Evolutionary conservation across 2,113 vertebrate species (phyloP).

Genomic region (Suncus etruscus): DNA sequence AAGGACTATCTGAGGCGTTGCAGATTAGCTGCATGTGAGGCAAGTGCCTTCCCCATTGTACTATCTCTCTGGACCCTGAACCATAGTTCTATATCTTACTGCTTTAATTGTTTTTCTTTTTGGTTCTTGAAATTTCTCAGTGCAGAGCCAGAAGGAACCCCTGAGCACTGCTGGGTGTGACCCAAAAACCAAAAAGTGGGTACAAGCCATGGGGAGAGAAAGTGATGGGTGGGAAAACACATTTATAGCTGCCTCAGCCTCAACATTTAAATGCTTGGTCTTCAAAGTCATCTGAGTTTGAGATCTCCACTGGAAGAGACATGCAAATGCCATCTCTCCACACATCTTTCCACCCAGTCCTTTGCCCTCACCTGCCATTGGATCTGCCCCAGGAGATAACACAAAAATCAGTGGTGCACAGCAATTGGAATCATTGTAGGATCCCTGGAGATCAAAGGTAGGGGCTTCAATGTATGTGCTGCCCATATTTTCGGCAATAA

Average conservation of each 20-base stretch:
- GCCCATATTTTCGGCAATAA: constrained; percentile 92
- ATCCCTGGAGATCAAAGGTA: constrained; percentile 93
- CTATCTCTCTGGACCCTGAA: not conserved
- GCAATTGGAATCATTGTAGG: constrained; percentile 93
- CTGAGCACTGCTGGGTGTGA: no score
- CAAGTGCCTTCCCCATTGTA: no score
- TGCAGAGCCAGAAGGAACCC: no score
- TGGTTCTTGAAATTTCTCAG: no score
- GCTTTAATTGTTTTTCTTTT: no score
- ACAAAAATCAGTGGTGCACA: constrained; percentile 95
- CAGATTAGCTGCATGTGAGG: no score
- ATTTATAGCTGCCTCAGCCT: not conserved
- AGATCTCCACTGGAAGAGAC: not conserved
- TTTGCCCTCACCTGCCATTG: constrained; percentile 93
- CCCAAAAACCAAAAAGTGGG: not conserved
- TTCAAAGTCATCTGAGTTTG: not conserved
- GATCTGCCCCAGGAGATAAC: constrained; percentile 94
- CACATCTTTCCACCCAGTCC: not conserved
- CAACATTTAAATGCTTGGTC: not conserved
- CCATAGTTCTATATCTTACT: not conserved
- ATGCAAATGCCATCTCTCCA: not conserved
- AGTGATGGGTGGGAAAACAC: not conserved
- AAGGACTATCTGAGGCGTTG: no score
- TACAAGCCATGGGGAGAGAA: not conserved
- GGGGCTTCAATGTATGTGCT: constrained; percentile 91